Conservation (phyloP, 2,797 vertebrate genomes). For the Arremon aurantiirostris region DNA sequence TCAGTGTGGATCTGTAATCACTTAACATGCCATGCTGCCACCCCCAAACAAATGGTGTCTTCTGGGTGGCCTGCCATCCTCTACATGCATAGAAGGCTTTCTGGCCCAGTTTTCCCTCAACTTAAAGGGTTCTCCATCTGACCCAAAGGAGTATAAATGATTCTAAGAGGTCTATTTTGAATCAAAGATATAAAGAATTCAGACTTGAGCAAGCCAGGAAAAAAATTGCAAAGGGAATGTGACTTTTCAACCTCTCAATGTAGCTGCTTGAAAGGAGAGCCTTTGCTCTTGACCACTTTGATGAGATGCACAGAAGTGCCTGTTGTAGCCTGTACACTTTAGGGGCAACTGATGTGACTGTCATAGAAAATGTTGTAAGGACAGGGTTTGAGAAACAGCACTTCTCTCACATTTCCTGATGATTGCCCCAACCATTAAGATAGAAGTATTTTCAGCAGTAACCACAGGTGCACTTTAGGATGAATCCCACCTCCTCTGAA, state of each 20-base stretch:
- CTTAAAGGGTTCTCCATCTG: neutral
- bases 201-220: neutral
- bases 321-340: neutral
- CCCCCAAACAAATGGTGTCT: neutral
- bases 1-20: neutral
- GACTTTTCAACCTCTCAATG: neutral
- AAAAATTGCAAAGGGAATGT: neutral
- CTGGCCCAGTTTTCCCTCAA: neutral
- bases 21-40: neutral
- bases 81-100: neutral
- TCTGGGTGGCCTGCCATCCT: neutral
- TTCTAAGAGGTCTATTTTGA: neutral
- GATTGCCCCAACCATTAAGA: fast-evolving
- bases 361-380: neutral
- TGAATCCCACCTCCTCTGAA: neutral
- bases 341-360: neutral
- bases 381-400: neutral
- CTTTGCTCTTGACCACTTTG: neutral
- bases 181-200: neutral
- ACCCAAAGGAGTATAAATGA: neutral
- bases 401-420: neutral
- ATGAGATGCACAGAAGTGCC: neutral
- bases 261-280: neutral
- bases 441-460: neutral
- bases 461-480: neutral